phyloP scores from a whole-genome alignment of 2,797 vertebrate species.

The Masticophis lateralis region DNA sequence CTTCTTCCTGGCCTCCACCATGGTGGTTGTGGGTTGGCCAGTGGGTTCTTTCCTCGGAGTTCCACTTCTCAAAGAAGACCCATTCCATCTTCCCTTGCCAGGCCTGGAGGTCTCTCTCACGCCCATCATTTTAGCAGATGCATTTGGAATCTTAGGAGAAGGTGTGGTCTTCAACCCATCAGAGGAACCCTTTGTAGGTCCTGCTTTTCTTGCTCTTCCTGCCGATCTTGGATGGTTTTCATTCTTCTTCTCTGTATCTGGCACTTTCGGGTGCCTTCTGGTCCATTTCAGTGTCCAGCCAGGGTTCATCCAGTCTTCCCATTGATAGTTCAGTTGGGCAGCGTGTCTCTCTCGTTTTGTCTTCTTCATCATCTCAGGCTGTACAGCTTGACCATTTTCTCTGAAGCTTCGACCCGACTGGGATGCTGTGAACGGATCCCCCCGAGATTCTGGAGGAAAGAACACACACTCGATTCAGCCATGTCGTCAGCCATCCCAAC shows the following conservation, averaged over 20 bases:
- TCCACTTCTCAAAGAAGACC: conserved; percentile 9
- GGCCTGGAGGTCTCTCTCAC: not conserved
- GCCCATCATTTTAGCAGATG: accelerated
- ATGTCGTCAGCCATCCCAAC: not conserved
- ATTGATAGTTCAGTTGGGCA: not conserved
- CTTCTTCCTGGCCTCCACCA: not conserved
- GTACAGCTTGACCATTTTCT: not conserved
- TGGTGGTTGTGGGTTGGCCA: not conserved
- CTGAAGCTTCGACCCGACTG: too few relatives aligned
- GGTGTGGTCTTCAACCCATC: accelerated
- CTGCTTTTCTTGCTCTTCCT: not conserved
- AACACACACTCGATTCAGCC: not conserved
- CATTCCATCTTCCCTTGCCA: not conserved
- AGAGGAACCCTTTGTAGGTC: not conserved
- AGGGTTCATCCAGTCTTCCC: not conserved
- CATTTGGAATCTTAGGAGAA: not conserved
- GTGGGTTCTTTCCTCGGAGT: conserved; percentile 28
- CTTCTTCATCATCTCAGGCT: not conserved
- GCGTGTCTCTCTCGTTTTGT: not conserved
- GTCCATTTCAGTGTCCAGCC: accelerated
- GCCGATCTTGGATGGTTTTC: not conserved
- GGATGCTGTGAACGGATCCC: too few relatives aligned
- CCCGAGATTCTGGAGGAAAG: not conserved
- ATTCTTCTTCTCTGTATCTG: not conserved
- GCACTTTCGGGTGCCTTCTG: accelerated